Percentiles rank a stretch among this genome's conserved stretches.
These are phyloP conservation scores for Diplodus sargus DNA, from an alignment of 2,797 vertebrate genomes.

Conservation along the genomic window DNA sequence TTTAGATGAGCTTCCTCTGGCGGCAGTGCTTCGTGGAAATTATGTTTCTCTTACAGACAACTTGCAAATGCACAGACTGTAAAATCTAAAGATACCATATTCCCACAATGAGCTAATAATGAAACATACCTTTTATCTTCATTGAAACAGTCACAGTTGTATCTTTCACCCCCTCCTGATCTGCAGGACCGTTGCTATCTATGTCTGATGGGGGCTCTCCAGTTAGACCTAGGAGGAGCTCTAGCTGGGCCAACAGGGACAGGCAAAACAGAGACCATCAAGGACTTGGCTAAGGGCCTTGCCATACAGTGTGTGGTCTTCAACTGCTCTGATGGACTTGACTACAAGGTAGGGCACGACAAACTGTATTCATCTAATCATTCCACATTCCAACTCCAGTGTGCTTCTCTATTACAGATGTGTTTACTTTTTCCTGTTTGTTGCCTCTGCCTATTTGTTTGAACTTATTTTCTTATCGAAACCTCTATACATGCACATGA, in stretches of 20 bases:
- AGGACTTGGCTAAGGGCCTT: constrained; percentile 92
- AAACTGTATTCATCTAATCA: neutral
- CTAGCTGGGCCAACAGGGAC: constrained; percentile 92
- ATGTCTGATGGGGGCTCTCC: constrained; percentile 93
- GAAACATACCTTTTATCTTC: neutral
- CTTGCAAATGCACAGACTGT: neutral
- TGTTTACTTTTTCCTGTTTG: neutral
- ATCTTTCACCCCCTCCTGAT: neutral
- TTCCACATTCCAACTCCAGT: neutral
- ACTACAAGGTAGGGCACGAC: constrained; percentile 87
- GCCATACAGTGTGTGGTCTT: constrained; percentile 93
- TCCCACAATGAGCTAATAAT: neutral
- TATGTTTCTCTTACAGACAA: neutral
- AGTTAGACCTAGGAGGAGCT: constrained; percentile 91
- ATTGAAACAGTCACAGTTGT: neutral
- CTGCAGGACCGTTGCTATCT: constrained; percentile 91
- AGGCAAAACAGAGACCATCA: constrained; percentile 92
- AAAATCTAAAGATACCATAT: too few relatives aligned
- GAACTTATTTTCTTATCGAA: neutral
- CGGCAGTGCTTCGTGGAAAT: neutral
- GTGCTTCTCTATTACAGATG: neutral
- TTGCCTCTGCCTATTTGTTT: neutral
- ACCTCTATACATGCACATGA: neutral
- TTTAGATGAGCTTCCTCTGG: too few relatives aligned
- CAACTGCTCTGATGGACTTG: constrained; percentile 92